Evolutionary conservation across 2,888 invertebrate species (phyloP), one percentile per base, ranked within the genome.

Genomic region (Spilosoma lubricipeda): DNA sequence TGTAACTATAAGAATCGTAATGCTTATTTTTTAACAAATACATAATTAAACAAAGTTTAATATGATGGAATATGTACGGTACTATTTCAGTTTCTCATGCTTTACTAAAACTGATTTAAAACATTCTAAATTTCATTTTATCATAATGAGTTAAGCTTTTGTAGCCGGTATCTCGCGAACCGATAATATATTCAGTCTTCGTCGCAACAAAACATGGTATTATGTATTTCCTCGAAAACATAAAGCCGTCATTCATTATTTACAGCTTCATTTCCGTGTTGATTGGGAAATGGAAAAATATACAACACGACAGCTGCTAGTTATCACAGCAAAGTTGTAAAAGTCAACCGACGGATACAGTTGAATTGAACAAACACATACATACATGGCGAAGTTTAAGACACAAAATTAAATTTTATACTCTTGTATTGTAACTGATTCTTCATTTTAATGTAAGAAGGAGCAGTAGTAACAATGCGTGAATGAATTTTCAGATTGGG

Each of bases 291-390:
- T 66, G 45, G 48, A 69, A 69, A 72, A 64, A 73, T 33, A 69
- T 45, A 48, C 39, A 63, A 59, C 64, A 42, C 42, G 59, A 48
- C 73, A 71, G 76, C 67, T 52, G 71, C 33, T 71, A 68, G 71
- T 72, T 68, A 75, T 71, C 68, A 69, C 68, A 45, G 56, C 63
- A 48, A n/a, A 71, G 67, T 52, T 52, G 52, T 68, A 48, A 67
- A 71, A 68, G 59, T 48, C 67, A 39, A 36, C 64, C 30, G 20
- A 59, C 66, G 23, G 42, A 59, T 63, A 42, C 56, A 33, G 42
- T 39, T 48, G 33, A 48, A 33, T 67, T 67, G 48, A 42, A 63
- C n/a, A 5, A 45, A 70, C 69, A 69, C 56, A n/a, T 36, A 69
- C n/a, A 33, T 56, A n/a, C 30, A 20, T 23, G 20, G 27, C 27